These are phyloP conservation scores for Nyctereutes procyonoides DNA, from an alignment of 2,113 vertebrate genomes.

Conservation along the genomic window DNA sequence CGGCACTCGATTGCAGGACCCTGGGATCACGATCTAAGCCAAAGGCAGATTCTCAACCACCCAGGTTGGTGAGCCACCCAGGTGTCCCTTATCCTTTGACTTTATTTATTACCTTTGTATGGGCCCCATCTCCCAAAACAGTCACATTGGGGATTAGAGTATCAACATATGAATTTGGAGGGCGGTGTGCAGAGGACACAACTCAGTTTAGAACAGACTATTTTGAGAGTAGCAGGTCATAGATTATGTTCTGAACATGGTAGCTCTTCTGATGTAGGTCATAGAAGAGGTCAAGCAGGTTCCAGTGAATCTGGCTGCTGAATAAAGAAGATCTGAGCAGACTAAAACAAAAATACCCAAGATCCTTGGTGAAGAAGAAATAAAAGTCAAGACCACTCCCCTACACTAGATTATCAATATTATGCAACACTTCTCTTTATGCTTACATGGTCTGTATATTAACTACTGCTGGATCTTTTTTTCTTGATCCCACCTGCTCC, in stretches of 20 bases:
- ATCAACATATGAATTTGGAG: neutral
- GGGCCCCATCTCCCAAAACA: neutral
- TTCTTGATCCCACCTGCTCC: neutral
- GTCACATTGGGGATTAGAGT: neutral
- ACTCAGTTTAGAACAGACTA: neutral
- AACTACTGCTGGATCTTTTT: neutral
- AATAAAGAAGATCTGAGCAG: neutral
- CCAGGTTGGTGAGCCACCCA: too few relatives aligned
- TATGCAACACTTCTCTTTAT: neutral
- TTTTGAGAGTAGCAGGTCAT: neutral
- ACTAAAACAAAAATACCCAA: neutral
- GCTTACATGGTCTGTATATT: neutral
- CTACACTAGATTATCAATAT: accelerated
- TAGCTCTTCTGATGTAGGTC: neutral
- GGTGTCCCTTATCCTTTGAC: too few relatives aligned
- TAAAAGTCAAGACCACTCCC: neutral
- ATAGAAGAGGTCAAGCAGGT: neutral
- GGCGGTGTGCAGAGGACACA: too few relatives aligned
- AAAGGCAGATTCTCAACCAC: too few relatives aligned
- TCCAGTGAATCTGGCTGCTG: neutral
- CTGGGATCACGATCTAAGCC: too few relatives aligned
- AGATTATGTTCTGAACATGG: neutral
- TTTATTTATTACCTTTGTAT: neutral
- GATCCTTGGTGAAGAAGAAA: neutral
- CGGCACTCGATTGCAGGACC: too few relatives aligned